These are phyloP conservation scores for Gymnobelideus leadbeateri DNA, from an alignment of 2,113 vertebrate genomes.

Conservation along the genomic window DNA sequence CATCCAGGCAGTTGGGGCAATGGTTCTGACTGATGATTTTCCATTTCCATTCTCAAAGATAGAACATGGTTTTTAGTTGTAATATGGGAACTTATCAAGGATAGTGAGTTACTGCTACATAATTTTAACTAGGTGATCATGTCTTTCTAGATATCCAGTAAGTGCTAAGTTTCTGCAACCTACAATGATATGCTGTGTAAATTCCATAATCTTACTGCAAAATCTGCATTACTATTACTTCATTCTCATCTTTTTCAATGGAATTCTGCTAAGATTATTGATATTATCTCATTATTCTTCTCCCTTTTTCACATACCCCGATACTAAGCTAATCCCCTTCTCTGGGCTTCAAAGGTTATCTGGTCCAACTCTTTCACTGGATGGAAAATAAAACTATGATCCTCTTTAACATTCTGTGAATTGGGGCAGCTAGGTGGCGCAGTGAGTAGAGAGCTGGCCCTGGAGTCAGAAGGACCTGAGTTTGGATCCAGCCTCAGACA, in stretches of 20 bases:
- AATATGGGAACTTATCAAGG: neutral
- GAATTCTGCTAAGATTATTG: neutral
- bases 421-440: too few species aligned
- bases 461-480: too few species aligned
- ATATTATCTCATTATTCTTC: neutral
- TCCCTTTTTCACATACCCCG: neutral
- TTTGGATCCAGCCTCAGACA: too few species aligned
- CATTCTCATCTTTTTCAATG: neutral
- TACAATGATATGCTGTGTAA: neutral
- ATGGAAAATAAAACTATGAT: neutral
- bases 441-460: too few species aligned
- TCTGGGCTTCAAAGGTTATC: neutral
- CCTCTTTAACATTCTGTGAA: neutral
- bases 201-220: neutral
- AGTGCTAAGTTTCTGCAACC: neutral
- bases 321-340: neutral
- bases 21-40: neutral
- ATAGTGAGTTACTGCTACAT: neutral
- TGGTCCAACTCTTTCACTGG: neutral
- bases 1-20: neutral
- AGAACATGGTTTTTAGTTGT: neutral
- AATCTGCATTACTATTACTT: neutral
- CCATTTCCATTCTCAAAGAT: neutral
- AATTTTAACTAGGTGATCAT: neutral
- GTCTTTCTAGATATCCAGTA: neutral